Percentiles rank a stretch among this genome's conserved stretches.
Evolutionary conservation across 2,797 vertebrate species (phyloP).

Genomic region (Halcyon leucocephala): DNA sequence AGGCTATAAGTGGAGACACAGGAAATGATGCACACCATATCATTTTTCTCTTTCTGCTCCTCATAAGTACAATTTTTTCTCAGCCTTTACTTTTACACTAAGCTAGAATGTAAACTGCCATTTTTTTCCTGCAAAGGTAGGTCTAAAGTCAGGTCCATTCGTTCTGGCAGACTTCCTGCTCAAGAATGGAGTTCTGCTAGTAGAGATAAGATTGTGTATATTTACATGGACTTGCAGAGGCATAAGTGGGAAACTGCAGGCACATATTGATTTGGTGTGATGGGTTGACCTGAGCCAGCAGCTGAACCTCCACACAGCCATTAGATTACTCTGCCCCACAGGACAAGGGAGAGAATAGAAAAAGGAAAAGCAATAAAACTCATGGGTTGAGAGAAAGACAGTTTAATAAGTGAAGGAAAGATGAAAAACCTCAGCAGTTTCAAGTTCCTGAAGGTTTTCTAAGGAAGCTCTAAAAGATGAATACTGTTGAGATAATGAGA

Average conservation of each 20-base stretch:
- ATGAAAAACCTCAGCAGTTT: accelerated
- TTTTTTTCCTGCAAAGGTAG: not conserved
- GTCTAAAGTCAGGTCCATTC: not conserved
- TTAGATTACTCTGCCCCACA: not conserved
- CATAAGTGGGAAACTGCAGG: not conserved
- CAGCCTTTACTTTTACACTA: not conserved
- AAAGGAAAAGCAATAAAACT: not conserved
- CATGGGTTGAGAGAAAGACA: not conserved
- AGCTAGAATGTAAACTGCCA: not conserved
- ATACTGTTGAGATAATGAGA: not conserved
- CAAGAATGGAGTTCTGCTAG: not conserved
- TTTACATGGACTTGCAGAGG: not conserved
- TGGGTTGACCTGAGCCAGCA: not conserved
- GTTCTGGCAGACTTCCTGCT: not conserved
- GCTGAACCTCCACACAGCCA: not conserved
- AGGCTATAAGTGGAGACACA: not conserved
- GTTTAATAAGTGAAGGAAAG: not conserved
- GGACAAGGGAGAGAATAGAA: not conserved
- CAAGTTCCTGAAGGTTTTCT: not conserved
- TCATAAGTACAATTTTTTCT: not conserved
- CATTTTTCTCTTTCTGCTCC: not conserved
- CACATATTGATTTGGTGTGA: not conserved
- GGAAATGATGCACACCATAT: not conserved
- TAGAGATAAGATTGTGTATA: not conserved
- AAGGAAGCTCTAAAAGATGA: not conserved